Evolutionary conservation across 2,113 vertebrate genomes (phyloP), one percentile per base, ranked within the genome.

Genomic region (Tachysurus fulvidraco): DNA sequence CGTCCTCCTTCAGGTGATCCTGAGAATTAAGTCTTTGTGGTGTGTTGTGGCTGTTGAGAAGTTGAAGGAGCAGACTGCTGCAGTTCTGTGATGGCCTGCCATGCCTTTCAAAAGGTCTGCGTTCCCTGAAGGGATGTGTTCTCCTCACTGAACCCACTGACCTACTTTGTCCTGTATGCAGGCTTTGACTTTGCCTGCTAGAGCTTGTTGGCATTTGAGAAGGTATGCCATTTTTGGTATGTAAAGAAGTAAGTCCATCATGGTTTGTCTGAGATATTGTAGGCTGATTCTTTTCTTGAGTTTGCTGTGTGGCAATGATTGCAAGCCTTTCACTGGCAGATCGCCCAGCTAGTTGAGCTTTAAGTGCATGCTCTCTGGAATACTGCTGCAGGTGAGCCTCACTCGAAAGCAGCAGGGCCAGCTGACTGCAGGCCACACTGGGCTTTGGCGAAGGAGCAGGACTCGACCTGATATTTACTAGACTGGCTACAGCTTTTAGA

Each of bases 351-450:
- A 93, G 95, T 91, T 97, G 95, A 88, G 96, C 95, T 93, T 97
- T 97, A 86, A 97, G 90, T 93, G 96, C 96, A 23, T 97, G 96
- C 91, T 97, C 96, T 89, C 96, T 95, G 85, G 96, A 97, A 90
- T 97, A 97, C 90, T 97, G 96, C 90, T 97, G 96, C 91, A 97
- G 89, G 90, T 97, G 96, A 78, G 96, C 96, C 89, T 97, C 96
- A 9, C 96, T 97, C 3, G 96, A 97, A 55, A 97, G 96, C 23
- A 97, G 95, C 21, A 97, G 88, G 5, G 96, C 96, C 71, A 97
- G 92, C 67, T 97, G 96, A 92, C 96, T 97, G 90, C 96, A 97
- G 0, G 96, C 96, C n/a, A 97, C 94, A 0, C 96, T 97, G 80
- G 96, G 96, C 88, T 96, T 96, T 1, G 96, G 96, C 0, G 96